These are phyloP conservation scores for Pentamera pediparva DNA, from an alignment of 53 echinoderm and acorn worm species.

Conservation along the genomic window DNA sequence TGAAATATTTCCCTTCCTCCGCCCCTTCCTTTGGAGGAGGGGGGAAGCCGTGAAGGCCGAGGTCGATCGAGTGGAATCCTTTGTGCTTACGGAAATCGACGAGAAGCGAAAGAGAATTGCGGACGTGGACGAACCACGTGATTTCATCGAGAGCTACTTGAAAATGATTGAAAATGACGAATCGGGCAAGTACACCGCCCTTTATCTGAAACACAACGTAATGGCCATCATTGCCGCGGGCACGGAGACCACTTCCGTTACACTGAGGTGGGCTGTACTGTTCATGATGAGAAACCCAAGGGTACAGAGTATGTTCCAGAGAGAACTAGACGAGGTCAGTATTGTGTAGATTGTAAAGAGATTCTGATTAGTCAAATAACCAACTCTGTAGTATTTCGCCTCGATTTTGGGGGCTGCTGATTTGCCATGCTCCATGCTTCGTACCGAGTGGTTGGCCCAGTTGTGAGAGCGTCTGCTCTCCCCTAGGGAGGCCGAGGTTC, in stretches of 20 bases:
- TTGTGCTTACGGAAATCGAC: constrained; percentile 15
- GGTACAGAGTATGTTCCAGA: constrained; percentile 29
- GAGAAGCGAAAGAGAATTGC: constrained; percentile 31
- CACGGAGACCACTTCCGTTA: constrained; percentile 30
- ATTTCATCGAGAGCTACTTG: constrained; percentile 42
- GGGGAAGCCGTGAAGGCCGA: not conserved
- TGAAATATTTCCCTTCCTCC: not conserved
- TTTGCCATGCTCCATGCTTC: too few species aligned
- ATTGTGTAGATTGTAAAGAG: too few species aligned
- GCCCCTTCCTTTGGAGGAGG: constrained; percentile 13
- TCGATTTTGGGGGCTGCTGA: too few species aligned
- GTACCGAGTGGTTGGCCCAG: too few species aligned
- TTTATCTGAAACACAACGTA: constrained; percentile 1
- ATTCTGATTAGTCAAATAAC: too few species aligned
- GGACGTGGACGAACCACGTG: constrained; percentile 33
- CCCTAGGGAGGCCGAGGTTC: too few species aligned
- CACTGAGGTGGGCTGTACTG: constrained; percentile 24
- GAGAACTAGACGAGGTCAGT: constrained; percentile 30
- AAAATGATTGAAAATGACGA: not conserved
- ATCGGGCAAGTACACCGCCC: not conserved
- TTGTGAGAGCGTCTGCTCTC: too few species aligned
- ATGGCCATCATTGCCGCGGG: constrained; percentile 30
- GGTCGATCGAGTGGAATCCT: not conserved
- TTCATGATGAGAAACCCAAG: constrained; percentile 18
- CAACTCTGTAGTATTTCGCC: too few species aligned